A percentile compares a stretch with the other conserved stretches of the same genome.
These are phyloP conservation scores for Cossypha heuglini DNA, from an alignment of 2,797 vertebrate genomes.

Conservation along the genomic window DNA sequence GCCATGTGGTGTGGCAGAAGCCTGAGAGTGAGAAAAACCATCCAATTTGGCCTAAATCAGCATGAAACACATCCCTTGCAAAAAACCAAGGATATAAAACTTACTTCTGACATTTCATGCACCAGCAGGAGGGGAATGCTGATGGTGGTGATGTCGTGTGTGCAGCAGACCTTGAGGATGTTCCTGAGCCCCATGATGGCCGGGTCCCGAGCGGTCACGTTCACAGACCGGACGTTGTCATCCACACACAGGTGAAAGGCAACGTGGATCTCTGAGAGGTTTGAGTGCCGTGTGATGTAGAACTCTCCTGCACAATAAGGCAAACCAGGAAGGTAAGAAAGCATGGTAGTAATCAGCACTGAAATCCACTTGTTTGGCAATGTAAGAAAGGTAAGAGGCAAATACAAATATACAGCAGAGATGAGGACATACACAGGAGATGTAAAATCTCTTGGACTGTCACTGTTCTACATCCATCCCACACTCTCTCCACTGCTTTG, in stretches of 20 bases:
- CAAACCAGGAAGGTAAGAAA: background rate
- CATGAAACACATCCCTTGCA: background rate
- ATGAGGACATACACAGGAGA: background rate
- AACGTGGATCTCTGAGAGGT: slow-evolving; percentile 94
- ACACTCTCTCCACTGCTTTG: background rate
- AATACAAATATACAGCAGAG: background rate
- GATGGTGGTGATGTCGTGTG: slow-evolving; percentile 92
- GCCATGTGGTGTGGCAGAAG: background rate
- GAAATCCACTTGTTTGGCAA: background rate
- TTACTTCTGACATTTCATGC: slow-evolving; percentile 97
- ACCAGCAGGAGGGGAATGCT: slow-evolving; percentile 93
- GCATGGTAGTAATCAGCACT: background rate
- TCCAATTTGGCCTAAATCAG: background rate
- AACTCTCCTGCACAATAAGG: slow-evolving; percentile 85
- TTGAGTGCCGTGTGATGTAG: slow-evolving; percentile 94
- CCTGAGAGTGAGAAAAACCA: background rate
- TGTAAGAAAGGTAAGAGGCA: background rate
- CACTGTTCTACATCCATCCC: background rate
- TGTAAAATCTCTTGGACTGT: background rate
- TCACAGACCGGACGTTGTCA: slow-evolving; percentile 91
- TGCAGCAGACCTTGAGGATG: slow-evolving; percentile 97
- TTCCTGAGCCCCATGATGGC: slow-evolving; percentile 98
- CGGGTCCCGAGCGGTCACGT: slow-evolving; percentile 92
- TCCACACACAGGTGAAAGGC: slow-evolving; percentile 97
- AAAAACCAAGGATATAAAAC: background rate